Evolutionary conservation across 2,797 vertebrate genomes (phyloP), one percentile per base, ranked within the genome.

Genomic region (Urocyon cinereoargenteus): DNA sequence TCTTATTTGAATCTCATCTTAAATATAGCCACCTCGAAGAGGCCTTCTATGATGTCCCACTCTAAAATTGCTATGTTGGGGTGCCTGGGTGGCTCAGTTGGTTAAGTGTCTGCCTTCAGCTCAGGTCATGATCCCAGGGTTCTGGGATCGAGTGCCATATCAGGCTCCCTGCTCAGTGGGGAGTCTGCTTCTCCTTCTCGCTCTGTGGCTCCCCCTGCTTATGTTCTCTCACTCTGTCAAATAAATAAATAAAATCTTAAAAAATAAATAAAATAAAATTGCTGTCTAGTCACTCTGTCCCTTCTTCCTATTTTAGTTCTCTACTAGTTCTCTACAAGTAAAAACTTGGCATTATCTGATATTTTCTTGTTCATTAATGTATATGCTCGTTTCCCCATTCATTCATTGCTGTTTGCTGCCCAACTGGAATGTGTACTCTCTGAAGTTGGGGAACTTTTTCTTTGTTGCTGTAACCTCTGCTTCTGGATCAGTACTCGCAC

Each of bases 231-330:
- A 45, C 40, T 45, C 40, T 45, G 40, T 45, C 40, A 45, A 45
- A 45, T 45, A 45, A 45, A 45, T 45, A 45, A 45, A 45, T 45
- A 45, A 45, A 45, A 45, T 45, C 40, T 45, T 45, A 45, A 45
- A 45, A 45, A 45, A 45, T 45, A 45, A 45, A 8, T 91, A 55
- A 84, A 87, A 31, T 40, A 55, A 57, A 55, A 19, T n/a, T n/a
- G 21, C 68, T 78, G 2, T 86, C 70, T 62, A 40, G 78, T 31
- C 49, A 73, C 45, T 72, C 62, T 51, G 28, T 94, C 19, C 73
- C 79, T 95, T 88, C 24, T n/a, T 86, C 53, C n/a, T 61, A 66
- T 82, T 96, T 97, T 82, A 62, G 55, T 88, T 92, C 40, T 88
- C 31, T 75, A 0, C 26, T 77, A 62, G 55, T 88, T 92, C 51